Evolutionary conservation across 1,140 invertebrate species (phyloP), one percentile per base, ranked within the genome.

Genomic region (Drosophila nigromelanica): DNA sequence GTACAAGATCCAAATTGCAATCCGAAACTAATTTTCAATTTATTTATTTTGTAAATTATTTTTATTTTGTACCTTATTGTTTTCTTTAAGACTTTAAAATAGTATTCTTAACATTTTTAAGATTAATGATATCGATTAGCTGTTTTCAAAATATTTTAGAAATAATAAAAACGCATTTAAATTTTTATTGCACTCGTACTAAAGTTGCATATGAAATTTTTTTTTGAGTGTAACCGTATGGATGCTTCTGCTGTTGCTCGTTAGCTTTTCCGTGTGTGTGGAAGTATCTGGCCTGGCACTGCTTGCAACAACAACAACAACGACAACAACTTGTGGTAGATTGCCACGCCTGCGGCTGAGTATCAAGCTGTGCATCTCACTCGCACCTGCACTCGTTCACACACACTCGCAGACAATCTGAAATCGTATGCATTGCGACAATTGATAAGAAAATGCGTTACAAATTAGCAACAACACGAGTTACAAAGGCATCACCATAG

Each of bases 371-470:
- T 52, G 69, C 45, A 24, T 27, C 27, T 27, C 27, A 85, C 76
- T 62, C 42, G 42, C 42, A 8, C 8, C 7, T 8, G 7, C 8
- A 35, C 33, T 35, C 33, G 2, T 24, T 50, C 40, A 48, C 58
- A 50, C 15, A 50, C 43, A 15, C 21, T 24, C 21, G 15, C 21
- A 37, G 30, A 48, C 58, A 68, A 56, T 74, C 64, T 42, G 39
- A 45, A 72, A 74, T 70, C 73, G 62, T 73, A 76, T 85, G 81
- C 81, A 85, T 77, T 82, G 64, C 73, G 76, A 80, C 79, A 86
- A 86, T 86, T 87, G 81, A 86, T 87, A 86, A 75, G 81, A 86
- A 86, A 86, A 87, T 86, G 74, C 74, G 59, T 74, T 86, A 80
- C 81, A 86, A 85, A 81, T 87, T 73, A 86, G 85, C 82, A 78